Conservation (phyloP, 2,888 invertebrate genomes). For the Dendrolimus houi region DNA sequence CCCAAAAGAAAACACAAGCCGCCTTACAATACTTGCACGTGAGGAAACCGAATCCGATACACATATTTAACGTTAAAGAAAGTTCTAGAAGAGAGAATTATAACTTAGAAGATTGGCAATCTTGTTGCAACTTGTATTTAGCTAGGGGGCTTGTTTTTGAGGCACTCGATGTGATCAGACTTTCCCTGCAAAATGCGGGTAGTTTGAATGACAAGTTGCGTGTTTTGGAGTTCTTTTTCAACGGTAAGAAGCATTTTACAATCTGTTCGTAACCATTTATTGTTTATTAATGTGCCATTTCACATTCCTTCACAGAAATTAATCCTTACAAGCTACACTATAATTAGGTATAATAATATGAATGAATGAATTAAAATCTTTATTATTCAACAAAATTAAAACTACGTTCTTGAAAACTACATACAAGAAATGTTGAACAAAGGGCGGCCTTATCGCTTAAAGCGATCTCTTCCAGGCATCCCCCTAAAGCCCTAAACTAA, state of each 20-base stretch:
- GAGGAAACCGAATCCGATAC: constrained; percentile 69
- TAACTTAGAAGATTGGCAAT: constrained; percentile 66
- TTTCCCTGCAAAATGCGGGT: constrained; percentile 63
- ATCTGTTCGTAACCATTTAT: too few relatives aligned
- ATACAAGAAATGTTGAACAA: too few relatives aligned
- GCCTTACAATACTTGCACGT: constrained; percentile 83
- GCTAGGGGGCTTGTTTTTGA: constrained; percentile 79
- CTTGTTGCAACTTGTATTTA: constrained; percentile 77
- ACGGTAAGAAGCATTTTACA: constrained; percentile 51
- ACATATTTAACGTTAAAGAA: constrained; percentile 42
- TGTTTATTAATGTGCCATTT: too few relatives aligned
- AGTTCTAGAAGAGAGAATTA: constrained; percentile 29
- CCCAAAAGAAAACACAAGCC: constrained; percentile 81
- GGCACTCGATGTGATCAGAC: constrained; percentile 79
- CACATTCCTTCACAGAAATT: too few relatives aligned
- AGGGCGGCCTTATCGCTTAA: too few relatives aligned
- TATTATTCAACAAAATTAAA: too few relatives aligned
- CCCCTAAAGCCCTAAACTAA: too few relatives aligned
- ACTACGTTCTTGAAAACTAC: too few relatives aligned
- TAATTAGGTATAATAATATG: too few relatives aligned
- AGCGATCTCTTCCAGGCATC: too few relatives aligned
- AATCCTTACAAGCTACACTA: too few relatives aligned
- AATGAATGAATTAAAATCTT: too few relatives aligned
- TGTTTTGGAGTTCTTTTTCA: constrained; percentile 77
- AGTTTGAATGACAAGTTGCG: constrained; percentile 47